Evolutionary conservation across 2,113 vertebrate species (phyloP), one percentile per base, ranked within the genome.

Genomic region (Bucco capensis): DNA sequence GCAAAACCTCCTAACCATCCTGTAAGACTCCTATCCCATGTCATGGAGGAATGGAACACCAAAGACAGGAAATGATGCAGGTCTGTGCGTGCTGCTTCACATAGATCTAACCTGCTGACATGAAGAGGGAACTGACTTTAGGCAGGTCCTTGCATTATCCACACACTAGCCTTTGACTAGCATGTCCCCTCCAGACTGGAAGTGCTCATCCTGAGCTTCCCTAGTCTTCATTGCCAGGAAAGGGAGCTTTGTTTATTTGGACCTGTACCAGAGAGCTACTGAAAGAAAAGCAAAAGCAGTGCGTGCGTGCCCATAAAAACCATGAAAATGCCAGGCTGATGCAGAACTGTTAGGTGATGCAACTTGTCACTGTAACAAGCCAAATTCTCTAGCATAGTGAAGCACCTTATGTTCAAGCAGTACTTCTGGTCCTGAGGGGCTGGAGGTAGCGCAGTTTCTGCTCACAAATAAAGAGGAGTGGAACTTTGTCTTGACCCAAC

Each of bases 51-150:
- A 13, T 5, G 12, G 21, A 22, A 28, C 9, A 69, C 5, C 33
- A 31, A 12, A 44, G 16, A 18, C 30, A 51, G n/a, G 21, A 71
- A 37, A 33, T 17, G 2, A 1, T 13, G 30, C 0, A 0, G 9
- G 5, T 60, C 9, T 15, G n/a, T 42, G 24, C 6, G 9, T 50
- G 1, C 27, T 49, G 18, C 8, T 88, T 70, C 24, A 10, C 1
- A 4, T 47, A 42, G 60, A 15, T 12, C 33, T 37, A n/a, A 23
- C 38, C 44, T 70, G 8, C 60, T 33, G 21, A 27, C 1, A 2
- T 10, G 23, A 23, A 62, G 30, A 9, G 2, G 23, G 5, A 33
- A 28, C 8, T 19, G n/a, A 56, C 40, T 50, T 54, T 19, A n/a
- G 25, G 19, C n/a, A n/a, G 28, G 22, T 40, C 31, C 16, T 46